Evolutionary conservation across 2,888 invertebrate species (phyloP).

Genomic region (Eilema caniola): DNA sequence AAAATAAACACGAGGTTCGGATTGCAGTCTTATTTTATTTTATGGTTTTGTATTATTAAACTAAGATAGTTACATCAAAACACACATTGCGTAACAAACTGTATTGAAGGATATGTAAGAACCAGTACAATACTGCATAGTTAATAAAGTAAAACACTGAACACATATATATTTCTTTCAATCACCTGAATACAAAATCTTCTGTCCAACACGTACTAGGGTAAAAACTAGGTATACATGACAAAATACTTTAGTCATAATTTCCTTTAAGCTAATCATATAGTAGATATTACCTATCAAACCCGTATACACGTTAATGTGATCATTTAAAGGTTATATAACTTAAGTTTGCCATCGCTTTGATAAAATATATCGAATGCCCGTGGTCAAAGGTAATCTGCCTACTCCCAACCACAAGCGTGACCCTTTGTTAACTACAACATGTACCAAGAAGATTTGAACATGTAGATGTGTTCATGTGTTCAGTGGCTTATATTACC

Average conservation of each 20-base stretch:
- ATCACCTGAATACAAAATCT: background rate
- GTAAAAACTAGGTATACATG: background rate
- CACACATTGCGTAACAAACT: slow-evolving; percentile 83
- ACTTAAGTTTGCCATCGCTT: background rate
- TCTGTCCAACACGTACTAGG: background rate
- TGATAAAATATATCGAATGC: background rate
- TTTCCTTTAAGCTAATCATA: background rate
- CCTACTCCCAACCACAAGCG: background rate
- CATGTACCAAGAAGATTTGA: background rate
- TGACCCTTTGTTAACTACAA: background rate
- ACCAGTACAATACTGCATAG: slow-evolving; percentile 66
- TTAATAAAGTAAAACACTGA: background rate
- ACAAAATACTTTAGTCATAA: background rate
- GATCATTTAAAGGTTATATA: background rate
- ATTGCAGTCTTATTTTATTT: slow-evolving; percentile 85
- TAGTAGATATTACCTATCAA: background rate
- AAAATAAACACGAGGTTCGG: slow-evolving; percentile 43
- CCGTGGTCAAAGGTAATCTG: background rate
- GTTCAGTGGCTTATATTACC: slow-evolving; percentile 9
- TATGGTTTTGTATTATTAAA: slow-evolving; percentile 77
- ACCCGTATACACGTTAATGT: background rate
- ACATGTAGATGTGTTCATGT: slow-evolving; percentile 4
- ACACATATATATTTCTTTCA: background rate
- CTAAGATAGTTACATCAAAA: slow-evolving; percentile 83
- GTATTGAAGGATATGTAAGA: slow-evolving; percentile 82